Conservation (phyloP, 2,888 invertebrate species). For the Homarus gammarus region DNA sequence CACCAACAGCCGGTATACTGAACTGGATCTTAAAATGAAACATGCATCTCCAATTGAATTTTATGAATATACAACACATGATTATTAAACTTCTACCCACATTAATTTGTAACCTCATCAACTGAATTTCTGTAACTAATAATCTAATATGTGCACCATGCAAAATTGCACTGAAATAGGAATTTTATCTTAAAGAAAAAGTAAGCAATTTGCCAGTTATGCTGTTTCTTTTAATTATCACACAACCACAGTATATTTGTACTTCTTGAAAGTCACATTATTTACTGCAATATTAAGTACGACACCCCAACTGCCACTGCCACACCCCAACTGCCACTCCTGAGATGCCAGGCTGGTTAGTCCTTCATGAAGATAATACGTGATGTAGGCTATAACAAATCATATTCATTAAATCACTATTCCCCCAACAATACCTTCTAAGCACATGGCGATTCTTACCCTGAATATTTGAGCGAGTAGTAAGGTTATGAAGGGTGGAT, state of each 20-base stretch:
- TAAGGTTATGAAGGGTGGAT: not conserved
- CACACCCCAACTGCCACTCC: not conserved
- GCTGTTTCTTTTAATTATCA: not conserved
- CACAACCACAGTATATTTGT: constrained; percentile 13
- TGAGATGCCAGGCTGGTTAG: not conserved
- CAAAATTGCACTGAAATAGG: not conserved
- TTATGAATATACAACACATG: no score
- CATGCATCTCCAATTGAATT: no score
- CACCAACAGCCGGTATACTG: not conserved
- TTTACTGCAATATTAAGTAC: constrained; percentile 27
- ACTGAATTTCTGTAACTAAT: not conserved
- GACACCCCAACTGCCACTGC: not conserved
- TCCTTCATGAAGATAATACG: not conserved
- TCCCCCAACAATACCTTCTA: not conserved
- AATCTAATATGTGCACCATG: not conserved
- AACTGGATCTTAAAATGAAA: not conserved
- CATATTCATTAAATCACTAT: not conserved
- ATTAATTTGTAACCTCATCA: not conserved
- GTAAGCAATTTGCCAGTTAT: not conserved
- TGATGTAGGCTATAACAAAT: not conserved
- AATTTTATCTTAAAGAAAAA: not conserved
- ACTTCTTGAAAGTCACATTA: constrained; percentile 13
- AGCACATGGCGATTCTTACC: constrained; percentile 39
- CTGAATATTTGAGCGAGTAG: constrained; percentile 50
- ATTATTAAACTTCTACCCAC: no score